Base-by-base conservation (phyloP, 2,113 vertebrate genomes). In the Varanus salvator region DNA sequence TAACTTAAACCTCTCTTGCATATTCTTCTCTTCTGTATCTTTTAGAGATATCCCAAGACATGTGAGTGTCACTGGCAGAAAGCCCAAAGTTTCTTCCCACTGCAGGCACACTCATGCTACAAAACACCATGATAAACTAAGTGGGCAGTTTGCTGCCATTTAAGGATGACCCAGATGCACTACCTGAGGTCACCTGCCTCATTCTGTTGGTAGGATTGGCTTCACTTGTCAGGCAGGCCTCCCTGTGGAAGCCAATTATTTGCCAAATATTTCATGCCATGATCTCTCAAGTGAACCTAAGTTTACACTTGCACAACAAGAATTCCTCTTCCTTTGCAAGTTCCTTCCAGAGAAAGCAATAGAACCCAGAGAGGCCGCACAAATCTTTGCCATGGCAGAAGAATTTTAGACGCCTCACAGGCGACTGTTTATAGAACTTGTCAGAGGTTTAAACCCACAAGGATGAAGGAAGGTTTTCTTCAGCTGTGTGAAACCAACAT, bases 191-290 rank as follows among this genome's bases (percentile, higher is more conserved):
- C 4, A 23, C 12, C 27, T 14, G 6, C 27, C 64, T 29, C 25
- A 72, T 38, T 57, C 15, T 31, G 52, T 25, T 21, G n/a, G 57
- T 21, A 66, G 31, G 27, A 54, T 17, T 76, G 80, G 29, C 3
- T 29, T 72, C n/a, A 8, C n/a, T 93, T 95, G 92, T 91, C 94
- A 57, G 86, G 85, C 86, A 93, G 92, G 91, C 81, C 80, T 94
- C 86, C 87, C 89, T 89, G 71, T 93, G 89, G 91, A 95, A 96
- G 92, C 86, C 85, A 85, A 89, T 52, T 29, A 93, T 96, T 89
- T 93, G 91, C 92, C 92, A 95, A 93, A 92, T 92, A 92, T 93
- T 95, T 94, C 94, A 89, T 90, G 75, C 92, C 75, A 15, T 5
- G 80, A 87, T 93, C 76, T 82, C 91, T 69, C 29, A 76, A 90